Base-by-base conservation (phyloP, 1,140 invertebrate species). In the Phymorhynchus buccinoides region DNA sequence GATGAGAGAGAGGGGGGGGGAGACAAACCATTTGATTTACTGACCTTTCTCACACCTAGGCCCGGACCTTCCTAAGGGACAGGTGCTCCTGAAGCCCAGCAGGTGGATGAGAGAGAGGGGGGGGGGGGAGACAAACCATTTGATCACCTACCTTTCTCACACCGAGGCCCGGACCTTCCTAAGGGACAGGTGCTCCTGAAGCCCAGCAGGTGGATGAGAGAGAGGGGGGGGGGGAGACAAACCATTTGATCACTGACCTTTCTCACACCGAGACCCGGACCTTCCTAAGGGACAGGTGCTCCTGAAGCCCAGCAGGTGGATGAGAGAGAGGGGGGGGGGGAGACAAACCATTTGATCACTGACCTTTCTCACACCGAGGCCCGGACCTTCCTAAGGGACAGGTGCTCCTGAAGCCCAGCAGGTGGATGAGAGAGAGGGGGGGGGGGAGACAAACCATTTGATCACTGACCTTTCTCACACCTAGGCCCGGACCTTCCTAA, bases 281-380 rank as follows among this genome's bases (percentile, higher is more conserved):
- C 91, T 94, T 35, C 94, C 94, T 35, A 93, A 90, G 27, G 90
- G 89, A 89, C 95, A 95, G 1, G 93, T 88, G 90, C 95, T 95
- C 86, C 95, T 94, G 92, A 96, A 97, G 12, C 90, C 94, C 22
- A 95, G 95, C 66, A 95, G 94, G 87, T 95, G n/a, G n/a, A n/a
- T n/a, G n/a, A n/a, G n/a, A n/a, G n/a, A n/a, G n/a, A n/a, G n/a
- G n/a, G n/a, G n/a, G n/a, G n/a, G n/a, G n/a, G n/a, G n/a, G n/a
- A n/a, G n/a, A n/a, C n/a, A n/a, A n/a, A n/a, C n/a, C n/a, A n/a
- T n/a, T n/a, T n/a, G n/a, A n/a, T n/a, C n/a, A 84, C 89, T 89
- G 77, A 96, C 96, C 88, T 95, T 95, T 81, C 95, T 95, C 75
- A 95, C 95, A 89, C 94, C 95, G 85, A 42, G 91, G 88, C 91